Conservation (phyloP, 2,113 vertebrate species). For the Chaetorhynchus papuensis region DNA sequence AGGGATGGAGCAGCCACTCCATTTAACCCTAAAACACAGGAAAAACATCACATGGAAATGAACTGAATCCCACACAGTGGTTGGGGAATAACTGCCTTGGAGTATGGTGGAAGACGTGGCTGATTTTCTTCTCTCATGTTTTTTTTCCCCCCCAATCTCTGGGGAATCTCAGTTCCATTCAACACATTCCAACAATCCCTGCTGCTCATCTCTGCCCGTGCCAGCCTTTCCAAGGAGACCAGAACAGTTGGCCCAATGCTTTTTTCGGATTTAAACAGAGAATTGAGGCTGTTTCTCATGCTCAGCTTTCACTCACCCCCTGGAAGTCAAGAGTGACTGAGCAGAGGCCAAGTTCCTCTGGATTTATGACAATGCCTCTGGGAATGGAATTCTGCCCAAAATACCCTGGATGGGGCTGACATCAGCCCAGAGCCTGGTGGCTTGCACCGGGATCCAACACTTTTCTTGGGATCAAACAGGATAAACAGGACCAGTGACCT, state of each 20-base stretch:
- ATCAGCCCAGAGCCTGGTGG: neutral
- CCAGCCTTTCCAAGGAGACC: neutral
- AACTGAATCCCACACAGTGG: fast-evolving
- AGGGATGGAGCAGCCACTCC: neutral
- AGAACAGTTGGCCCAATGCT: neutral
- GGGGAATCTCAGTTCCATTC: neutral
- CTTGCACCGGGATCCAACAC: neutral
- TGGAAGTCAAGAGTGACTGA: neutral
- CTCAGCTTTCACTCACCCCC: neutral
- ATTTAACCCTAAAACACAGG: neutral
- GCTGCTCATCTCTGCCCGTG: neutral
- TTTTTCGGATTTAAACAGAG: neutral
- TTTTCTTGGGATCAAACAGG: neutral
- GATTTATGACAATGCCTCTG: neutral
- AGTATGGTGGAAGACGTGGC: neutral
- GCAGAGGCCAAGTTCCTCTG: neutral
- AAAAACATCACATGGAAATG: neutral
- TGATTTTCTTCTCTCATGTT: neutral
- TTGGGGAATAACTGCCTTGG: neutral
- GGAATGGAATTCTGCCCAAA: neutral
- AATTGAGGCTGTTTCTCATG: neutral
- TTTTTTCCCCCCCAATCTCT: neutral
- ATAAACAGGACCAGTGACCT: neutral
- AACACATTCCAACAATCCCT: neutral
- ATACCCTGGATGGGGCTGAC: neutral